Evolutionary conservation across 2,888 invertebrate genomes (phyloP).

Genomic region (Glaucopsyche alexis): DNA sequence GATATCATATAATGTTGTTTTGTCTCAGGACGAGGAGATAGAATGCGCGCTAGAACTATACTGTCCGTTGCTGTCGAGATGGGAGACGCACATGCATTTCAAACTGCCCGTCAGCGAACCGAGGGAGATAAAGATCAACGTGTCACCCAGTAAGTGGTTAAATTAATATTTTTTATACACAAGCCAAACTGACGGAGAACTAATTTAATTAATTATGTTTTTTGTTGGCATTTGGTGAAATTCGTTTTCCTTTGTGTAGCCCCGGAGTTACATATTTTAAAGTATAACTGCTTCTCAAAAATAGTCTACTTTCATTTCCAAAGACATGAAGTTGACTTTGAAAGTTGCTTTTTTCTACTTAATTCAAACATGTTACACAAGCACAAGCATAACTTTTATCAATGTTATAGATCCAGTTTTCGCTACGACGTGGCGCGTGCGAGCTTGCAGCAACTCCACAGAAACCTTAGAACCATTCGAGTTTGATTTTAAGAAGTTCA

Average conservation of each 20-base stretch:
- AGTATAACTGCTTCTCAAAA: too few relatives aligned
- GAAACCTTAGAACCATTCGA: conserved; percentile 42
- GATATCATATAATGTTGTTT: background rate
- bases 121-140: conserved; percentile 47
- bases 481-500: conserved; percentile 51
- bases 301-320: too few relatives aligned
- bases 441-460: conserved; percentile 45
- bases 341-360: too few relatives aligned
- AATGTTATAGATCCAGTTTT: conserved; percentile 57
- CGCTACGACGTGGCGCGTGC: conserved; percentile 63
- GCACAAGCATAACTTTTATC: background rate
- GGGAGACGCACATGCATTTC: conserved; percentile 63
- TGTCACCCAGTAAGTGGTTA: conserved; percentile 51
- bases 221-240: too few relatives aligned
- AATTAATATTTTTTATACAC: background rate
- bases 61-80: conserved; percentile 48
- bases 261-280: too few relatives aligned
- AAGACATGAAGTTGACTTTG: too few relatives aligned
- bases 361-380: too few relatives aligned
- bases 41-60: conserved; percentile 64
- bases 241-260: too few relatives aligned
- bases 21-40: conserved; percentile 55
- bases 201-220: too few relatives aligned
- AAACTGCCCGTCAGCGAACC: conserved; percentile 60
- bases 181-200: too few relatives aligned